A percentile compares a stretch with the other conserved stretches of the same genome.
Evolutionary conservation across 2,113 vertebrate species (phyloP).

Genomic region (Dromiciops gliroides): DNA sequence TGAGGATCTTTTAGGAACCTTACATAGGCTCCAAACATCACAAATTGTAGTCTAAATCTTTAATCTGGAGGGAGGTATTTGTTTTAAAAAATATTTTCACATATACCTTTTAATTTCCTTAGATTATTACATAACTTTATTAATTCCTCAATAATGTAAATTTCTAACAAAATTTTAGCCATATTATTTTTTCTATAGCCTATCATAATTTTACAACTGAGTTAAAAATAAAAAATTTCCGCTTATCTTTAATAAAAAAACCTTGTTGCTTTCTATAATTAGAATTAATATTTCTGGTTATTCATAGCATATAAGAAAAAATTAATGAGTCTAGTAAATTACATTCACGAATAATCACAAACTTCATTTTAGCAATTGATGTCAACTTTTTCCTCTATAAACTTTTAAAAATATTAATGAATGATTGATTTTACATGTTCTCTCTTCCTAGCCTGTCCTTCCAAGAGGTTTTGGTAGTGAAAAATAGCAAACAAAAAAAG

Average conservation of each 20-base stretch:
- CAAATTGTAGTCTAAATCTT: background rate
- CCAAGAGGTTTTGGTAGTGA: background rate
- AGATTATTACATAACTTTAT: constrained; percentile 68
- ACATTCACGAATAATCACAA: background rate
- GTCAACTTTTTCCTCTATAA: background rate
- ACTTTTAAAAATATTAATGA: background rate
- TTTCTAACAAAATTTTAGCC: too few species aligned
- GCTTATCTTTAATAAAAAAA: constrained; percentile 57
- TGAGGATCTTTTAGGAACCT: too few species aligned
- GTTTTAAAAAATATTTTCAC: constrained; percentile 57
- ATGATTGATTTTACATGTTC: constrained; percentile 26
- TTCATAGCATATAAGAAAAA: constrained; percentile 35
- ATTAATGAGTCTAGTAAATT: constrained; percentile 34
- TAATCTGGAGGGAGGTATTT: constrained; percentile 53
- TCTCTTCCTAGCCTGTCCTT: constrained; percentile 15
- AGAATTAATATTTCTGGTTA: constrained; percentile 44
- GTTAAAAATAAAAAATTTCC: background rate
- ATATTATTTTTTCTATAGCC: too few species aligned
- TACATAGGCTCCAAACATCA: too few species aligned
- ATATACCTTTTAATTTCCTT: constrained; percentile 63
- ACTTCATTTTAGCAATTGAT: too few species aligned
- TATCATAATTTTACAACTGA: too few species aligned
- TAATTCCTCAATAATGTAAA: constrained; percentile 52
- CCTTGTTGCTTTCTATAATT: constrained; percentile 50
- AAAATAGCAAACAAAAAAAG: constrained; percentile 16